These are phyloP conservation scores for Proterorhinus semilunaris DNA, from an alignment of 2,113 vertebrate species.

Conservation along the genomic window DNA sequence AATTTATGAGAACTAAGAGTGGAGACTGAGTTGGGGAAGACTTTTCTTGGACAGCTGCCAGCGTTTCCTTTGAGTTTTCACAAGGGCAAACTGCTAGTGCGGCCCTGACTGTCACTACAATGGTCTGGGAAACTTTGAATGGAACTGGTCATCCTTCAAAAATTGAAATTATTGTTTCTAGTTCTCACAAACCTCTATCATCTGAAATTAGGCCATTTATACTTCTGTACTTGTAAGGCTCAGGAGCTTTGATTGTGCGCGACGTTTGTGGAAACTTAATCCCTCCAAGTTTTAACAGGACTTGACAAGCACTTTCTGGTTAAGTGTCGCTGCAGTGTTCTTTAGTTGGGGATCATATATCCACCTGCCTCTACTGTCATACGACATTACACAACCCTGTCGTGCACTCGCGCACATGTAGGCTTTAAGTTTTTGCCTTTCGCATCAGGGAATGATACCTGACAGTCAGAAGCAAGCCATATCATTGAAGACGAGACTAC, in stretches of 20 bases:
- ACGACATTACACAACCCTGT: conserved; percentile 46
- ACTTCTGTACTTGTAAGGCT: conserved; percentile 39
- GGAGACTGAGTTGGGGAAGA: no score
- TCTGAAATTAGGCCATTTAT: background rate
- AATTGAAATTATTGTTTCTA: no score
- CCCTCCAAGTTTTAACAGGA: conserved; percentile 42
- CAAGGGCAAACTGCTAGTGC: no score
- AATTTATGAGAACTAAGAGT: no score
- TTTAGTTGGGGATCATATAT: conserved; percentile 66
- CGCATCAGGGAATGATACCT: conserved; percentile 35
- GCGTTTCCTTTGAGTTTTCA: no score
- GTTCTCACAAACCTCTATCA: no score
- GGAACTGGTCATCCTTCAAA: no score
- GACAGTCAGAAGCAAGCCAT: conserved; percentile 31
- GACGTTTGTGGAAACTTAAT: conserved; percentile 26
- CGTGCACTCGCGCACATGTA: conserved; percentile 48
- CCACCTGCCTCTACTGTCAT: conserved; percentile 67
- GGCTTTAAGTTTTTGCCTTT: conserved; percentile 47
- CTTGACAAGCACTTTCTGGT: conserved; percentile 68
- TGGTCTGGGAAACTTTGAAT: no score
- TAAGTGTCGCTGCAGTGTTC: conserved; percentile 63
- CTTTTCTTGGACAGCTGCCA: no score
- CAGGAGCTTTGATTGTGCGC: conserved; percentile 24
- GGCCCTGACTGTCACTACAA: no score
- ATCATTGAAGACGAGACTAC: conserved; percentile 5